Evolutionary conservation across 2,888 invertebrate species (phyloP), one percentile per base, ranked within the genome.

Genomic region (Ypsolopha sequella): DNA sequence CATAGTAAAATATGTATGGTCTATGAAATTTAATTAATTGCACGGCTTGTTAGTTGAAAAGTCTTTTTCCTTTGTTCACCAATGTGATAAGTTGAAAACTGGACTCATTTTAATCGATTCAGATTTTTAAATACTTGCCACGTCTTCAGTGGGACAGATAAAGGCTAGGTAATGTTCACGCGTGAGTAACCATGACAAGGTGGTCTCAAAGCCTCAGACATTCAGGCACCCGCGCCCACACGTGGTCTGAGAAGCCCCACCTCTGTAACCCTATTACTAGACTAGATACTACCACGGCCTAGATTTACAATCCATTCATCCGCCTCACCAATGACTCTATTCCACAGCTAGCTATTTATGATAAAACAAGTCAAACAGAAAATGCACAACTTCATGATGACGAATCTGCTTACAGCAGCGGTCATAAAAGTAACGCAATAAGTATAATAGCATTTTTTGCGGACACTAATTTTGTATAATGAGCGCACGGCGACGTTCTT

Each of bases 211-310:
- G 43, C 61, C 62, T 58, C 62, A 61, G 58, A 64, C 68, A 58
- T 65, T 64, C 67, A 64, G 60, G 62, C 63, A 62, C 59, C 60
- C 50, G 55, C 57, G 58, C 60, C 58, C 64, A 68, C 71, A 72
- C 71, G 73, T 73, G 73, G 62, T 41, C 35, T 36, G 51, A 53
- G 80, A 82, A 81, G 80, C 80, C 80, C 58, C 78, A 80, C 65
- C 60, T 64, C 58, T 62, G 64, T 80, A 80, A 81, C 74, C 78
- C 75, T 80, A 76, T 81, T 80, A 65, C 68, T 61, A 67, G 65
- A 66, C 63, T 63, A 67, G 56, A 64, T 63, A 63, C 64, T 63
- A 48, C 36, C 54, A 58, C 58, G 62, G 56, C 62, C 65, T 67
- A 68, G 62, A 63, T 72, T 63, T 62, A 60, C 60, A 57, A 49